Evolutionary conservation across 2,888 invertebrate genomes (phyloP).

Genomic region (Ichneumoninae sp.): DNA sequence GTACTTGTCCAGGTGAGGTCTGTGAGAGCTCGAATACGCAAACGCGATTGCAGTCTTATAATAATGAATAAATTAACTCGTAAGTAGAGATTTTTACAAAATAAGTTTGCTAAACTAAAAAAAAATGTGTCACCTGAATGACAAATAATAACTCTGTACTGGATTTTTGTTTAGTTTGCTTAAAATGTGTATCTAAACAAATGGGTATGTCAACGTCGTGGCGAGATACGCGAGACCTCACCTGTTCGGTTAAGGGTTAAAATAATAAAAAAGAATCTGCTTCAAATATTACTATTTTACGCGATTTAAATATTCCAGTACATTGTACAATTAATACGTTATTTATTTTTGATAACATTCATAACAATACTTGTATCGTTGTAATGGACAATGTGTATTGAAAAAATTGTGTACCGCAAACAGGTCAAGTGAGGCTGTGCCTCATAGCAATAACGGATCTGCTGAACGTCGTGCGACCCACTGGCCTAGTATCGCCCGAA

Average conservation of each 20-base stretch:
- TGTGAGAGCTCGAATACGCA: conserved; percentile 6
- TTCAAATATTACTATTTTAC: background rate
- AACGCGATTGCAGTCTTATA: background rate
- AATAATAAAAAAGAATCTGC: background rate
- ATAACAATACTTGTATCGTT: background rate
- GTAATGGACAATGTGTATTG: conserved; percentile 73
- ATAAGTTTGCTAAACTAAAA: background rate
- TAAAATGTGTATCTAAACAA: background rate
- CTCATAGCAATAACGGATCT: conserved; percentile 95
- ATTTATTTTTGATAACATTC: background rate
- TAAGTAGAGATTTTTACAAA: conserved; percentile 4
- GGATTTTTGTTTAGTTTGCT: background rate
- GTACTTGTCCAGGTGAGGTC: conserved; percentile 4
- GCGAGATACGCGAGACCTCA: background rate
- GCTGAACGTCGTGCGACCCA: conserved; percentile 94
- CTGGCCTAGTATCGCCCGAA: conserved; percentile 94
- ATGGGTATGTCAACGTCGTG: background rate
- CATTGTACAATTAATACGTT: background rate
- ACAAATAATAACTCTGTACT: background rate
- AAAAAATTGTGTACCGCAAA: conserved; percentile 52
- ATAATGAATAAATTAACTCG: conserved; percentile 4
- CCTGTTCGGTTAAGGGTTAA: background rate
- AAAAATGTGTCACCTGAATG: background rate
- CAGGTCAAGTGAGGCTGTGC: conserved; percentile 88
- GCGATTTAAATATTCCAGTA: background rate